Base-by-base conservation (phyloP, 2,113 vertebrate genomes). In the Dipodomys spectabilis region DNA sequence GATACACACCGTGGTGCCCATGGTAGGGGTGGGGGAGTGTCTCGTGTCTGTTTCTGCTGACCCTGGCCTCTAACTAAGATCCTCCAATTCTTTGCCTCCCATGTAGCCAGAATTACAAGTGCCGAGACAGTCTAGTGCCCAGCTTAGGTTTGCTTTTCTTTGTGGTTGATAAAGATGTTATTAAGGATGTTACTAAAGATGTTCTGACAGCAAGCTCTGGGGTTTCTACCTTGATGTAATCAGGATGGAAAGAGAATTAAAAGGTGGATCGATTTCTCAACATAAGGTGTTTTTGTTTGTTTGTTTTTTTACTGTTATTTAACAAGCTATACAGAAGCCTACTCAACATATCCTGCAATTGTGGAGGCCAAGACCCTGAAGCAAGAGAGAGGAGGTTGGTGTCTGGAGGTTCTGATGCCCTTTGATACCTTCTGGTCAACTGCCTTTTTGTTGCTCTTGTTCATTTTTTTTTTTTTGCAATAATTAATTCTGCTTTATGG, bases 351-450 rank as follows among this genome's bases (percentile, higher is more conserved):
- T 6, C 6, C 32, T 13, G 0, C 0, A 16, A 65, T 2, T 0
- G 64, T 7, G 32, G 44, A 73, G n/a, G 22, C 5, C 35, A 19
- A 0, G 25, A 10, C 4, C 16, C 28, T 30, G 60, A 19, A 16
- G 30, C 62, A 74, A 30, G 32, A 11, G 23, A 13, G 30, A 11
- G 4, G 35, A 9, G 72, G 16, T 30, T 35, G 28, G 18, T n/a
- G 45, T 57, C 49, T 39, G 18, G 28, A 6, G 5, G 22, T 10
- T 30, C 30, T 22, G 1, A 1, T 0, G 23, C 5, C 13, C n/a
- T 49, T 49, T n/a, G 25, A 0, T 30, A 7, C 23, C 32, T 30
- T 27, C 53, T 5, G 0, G 10, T 6, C 13, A 20, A 6, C 13
- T 1, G n/a, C 6, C 4, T 44, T 60, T 28, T 35, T 5, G 8